These are phyloP conservation scores for Trichogramma dendrolimi DNA, from an alignment of 2,888 invertebrate genomes.

Conservation along the genomic window DNA sequence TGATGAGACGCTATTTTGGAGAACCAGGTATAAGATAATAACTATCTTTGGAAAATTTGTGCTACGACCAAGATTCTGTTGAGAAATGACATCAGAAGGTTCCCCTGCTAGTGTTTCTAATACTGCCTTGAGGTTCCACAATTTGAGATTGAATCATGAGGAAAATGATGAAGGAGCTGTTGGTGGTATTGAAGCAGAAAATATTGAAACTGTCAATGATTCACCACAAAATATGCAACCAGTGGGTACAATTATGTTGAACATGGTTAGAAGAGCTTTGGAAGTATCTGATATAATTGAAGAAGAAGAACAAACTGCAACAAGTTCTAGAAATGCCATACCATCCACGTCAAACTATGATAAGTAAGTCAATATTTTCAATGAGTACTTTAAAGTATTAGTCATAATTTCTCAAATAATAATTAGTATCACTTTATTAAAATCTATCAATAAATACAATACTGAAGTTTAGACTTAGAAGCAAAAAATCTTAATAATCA, in stretches of 20 bases:
- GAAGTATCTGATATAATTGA: conserved; percentile 36
- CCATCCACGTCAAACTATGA: conserved; percentile 37
- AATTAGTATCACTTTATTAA: background rate
- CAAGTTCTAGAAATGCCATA: conserved; percentile 34
- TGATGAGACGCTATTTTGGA: no score
- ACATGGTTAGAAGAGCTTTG: conserved; percentile 39
- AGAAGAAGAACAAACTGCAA: conserved; percentile 41
- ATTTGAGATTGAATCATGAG: conserved; percentile 36
- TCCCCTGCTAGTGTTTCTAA: conserved; percentile 37
- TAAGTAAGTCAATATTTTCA: conserved; percentile 31
- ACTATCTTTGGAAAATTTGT: no score
- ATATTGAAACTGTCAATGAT: conserved; percentile 31
- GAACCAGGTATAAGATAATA: no score
- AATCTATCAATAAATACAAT: background rate
- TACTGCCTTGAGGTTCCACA: conserved; percentile 35
- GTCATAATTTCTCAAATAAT: background rate
- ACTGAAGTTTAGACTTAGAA: background rate
- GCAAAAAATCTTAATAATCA: background rate
- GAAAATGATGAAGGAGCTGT: conserved; percentile 30
- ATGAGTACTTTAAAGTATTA: no score
- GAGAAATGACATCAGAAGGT: conserved; percentile 43
- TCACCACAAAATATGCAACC: conserved; percentile 42
- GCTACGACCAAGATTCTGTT: conserved; percentile 1
- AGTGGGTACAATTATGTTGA: conserved; percentile 37
- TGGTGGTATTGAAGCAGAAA: conserved; percentile 26